Evolutionary conservation across 2,113 vertebrate genomes (phyloP), one percentile per base, ranked within the genome.

Genomic region (Sakesphorus luctuosus): DNA sequence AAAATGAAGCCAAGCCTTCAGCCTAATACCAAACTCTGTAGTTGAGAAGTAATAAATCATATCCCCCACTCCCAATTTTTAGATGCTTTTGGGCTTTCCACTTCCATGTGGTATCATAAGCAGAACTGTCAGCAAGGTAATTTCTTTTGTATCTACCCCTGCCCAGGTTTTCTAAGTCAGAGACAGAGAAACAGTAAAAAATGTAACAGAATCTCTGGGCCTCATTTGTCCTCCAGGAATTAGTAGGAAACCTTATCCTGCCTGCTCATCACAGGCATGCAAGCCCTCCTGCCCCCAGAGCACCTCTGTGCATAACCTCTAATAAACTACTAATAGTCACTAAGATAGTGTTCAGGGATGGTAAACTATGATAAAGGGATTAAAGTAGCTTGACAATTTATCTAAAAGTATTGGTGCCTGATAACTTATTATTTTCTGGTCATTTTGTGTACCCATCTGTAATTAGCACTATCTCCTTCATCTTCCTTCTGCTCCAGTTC

Each of bases 1-100:
- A 94, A 90, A 96, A 81, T 61, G 14, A 53, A 95, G 80, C 43
- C 81, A 75, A 86, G 31, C 16, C 58, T 86, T 91, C 81, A 93
- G 58, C 44, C 47, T 86, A 53, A 71, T 35, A 50, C 20, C 43
- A 36, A 53, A 52, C 29, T 40, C 66, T 71, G 47, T 79, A 71
- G 61, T 83, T 89, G 58, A 79, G 67, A 71, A 94, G 43, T 43
- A 86, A 86, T 75, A 49, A 72, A 79, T 93, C 46, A 66, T 35
- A n/a, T 7, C 17, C 17, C n/a, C 18, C 44, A 28, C 8, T 11
- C 18, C 31, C 19, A 1, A 10, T 65, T 85, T 92, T 84, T 71
- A 44, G 38, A 46, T 0, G 11, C 25, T 89, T 63, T 87, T 26
- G 31, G 79, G 44, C 49, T 74, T 94, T 86, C 76, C 0, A 1